These are phyloP conservation scores for Hypocryptadius cinnamomeus DNA, from an alignment of 2,113 vertebrate species.

Conservation along the genomic window DNA sequence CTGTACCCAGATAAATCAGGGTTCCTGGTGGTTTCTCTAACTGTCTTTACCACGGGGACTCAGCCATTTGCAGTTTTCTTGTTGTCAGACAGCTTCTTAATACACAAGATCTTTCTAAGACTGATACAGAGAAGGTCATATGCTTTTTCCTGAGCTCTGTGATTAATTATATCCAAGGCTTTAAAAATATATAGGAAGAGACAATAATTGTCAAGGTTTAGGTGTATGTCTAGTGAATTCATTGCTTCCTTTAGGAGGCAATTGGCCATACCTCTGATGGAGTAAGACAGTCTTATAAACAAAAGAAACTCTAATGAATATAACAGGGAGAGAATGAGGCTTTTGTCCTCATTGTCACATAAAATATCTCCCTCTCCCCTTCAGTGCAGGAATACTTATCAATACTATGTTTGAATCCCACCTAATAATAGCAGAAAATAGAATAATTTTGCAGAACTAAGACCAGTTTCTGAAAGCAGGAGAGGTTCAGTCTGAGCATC, in stretches of 20 bases:
- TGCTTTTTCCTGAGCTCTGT: slow-evolving; percentile 42
- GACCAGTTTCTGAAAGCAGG: not conserved
- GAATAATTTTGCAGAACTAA: not conserved
- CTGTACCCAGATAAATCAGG: not conserved
- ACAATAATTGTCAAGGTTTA: slow-evolving; percentile 66
- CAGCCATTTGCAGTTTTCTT: not conserved
- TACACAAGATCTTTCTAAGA: not conserved
- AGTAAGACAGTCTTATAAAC: slow-evolving; percentile 47
- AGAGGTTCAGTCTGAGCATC: not conserved
- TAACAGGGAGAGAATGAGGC: slow-evolving; percentile 51
- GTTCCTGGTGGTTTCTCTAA: not conserved
- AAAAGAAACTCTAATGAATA: slow-evolving; percentile 56
- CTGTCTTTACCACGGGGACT: not conserved
- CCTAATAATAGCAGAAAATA: not conserved
- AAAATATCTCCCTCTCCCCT: slow-evolving; percentile 54
- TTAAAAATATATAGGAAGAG: slow-evolving; percentile 29
- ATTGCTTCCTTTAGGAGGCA: slow-evolving; percentile 56
- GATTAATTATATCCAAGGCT: slow-evolving; percentile 54
- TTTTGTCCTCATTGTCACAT: slow-evolving; percentile 54
- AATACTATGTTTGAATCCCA: slow-evolving; percentile 15
- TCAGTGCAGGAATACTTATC: slow-evolving; percentile 23
- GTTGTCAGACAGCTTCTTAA: not conserved
- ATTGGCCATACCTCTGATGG: slow-evolving; percentile 34
- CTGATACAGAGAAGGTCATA: slow-evolving; percentile 52
- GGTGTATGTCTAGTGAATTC: slow-evolving; percentile 53